A percentile compares a stretch with the other conserved stretches of the same genome.
These are phyloP conservation scores for Laodelphax striatellus DNA, from an alignment of 1,140 invertebrate species.

Conservation along the genomic window DNA sequence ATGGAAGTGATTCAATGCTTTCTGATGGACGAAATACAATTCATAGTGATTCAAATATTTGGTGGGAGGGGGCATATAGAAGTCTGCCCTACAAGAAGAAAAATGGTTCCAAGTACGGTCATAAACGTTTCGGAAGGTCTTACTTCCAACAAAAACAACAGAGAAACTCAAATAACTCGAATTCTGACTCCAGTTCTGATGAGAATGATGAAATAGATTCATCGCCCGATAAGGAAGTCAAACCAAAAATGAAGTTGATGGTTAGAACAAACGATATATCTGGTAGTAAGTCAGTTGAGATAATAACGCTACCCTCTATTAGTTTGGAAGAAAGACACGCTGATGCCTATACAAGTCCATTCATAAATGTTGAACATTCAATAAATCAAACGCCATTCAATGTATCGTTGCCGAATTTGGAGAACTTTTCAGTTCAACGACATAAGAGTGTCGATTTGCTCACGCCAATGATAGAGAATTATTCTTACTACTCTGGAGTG, in stretches of 20 bases:
- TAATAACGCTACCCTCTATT: conserved; percentile 37
- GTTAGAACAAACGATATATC: conserved; percentile 35
- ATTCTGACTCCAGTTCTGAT: conserved; percentile 9
- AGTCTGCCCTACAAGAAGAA: conserved; percentile 7
- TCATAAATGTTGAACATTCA: background rate
- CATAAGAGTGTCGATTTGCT: background rate
- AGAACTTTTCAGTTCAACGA: background rate
- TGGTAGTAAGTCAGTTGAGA: conserved; percentile 40
- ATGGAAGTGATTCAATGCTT: too few species aligned
- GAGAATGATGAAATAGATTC: background rate
- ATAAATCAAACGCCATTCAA: conserved; percentile 8
- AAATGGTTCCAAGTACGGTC: too few species aligned
- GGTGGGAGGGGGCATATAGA: conserved; percentile 32
- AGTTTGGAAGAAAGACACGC: conserved; percentile 9
- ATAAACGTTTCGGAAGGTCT: background rate
- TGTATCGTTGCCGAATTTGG: conserved; percentile 16
- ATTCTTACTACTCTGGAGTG: background rate
- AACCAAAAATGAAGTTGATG: conserved; percentile 39
- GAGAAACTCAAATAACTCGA: too few species aligned
- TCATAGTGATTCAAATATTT: conserved; percentile 22
- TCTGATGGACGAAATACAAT: too few species aligned
- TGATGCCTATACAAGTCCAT: background rate
- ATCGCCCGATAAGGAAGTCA: conserved; percentile 16
- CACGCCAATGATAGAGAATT: conserved; percentile 4
- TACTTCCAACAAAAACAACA: background rate